Evolutionary conservation across 2,113 vertebrate species (phyloP), one percentile per base, ranked within the genome.

Genomic region (Anthoscopus minutus): DNA sequence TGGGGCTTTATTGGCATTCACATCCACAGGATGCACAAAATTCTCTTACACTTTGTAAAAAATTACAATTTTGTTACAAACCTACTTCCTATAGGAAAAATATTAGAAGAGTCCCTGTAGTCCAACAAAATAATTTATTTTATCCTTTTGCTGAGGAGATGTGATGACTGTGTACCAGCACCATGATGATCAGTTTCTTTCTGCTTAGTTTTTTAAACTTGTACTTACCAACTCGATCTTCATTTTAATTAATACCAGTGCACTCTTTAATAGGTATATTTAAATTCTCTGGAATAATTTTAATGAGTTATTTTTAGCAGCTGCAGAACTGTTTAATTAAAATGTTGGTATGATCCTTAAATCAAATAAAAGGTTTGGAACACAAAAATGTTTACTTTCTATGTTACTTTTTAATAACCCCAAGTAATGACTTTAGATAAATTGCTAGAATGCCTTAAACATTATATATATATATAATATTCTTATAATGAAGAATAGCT

Each of bases 321-420:
- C 30, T 91, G 95, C 71, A 93, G 86, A 81, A 73, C 45, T 66
- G 67, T 81, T 94, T 92, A 93, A 93, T 91, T 94, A 89, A 67
- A 96, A 67, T 70, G 21, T 86, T 93, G 81, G 17, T 53, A 15
- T 62, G 78, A 91, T 91, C 50, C 53, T 83, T 87, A 85, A 57
- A 85, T 83, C 83, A 94, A 92, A 71, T 72, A 86, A 69, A 35
- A 18, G 21, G 2, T 70, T 95, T 91, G 73, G 31, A 91, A 92
- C 35, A 66, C 9, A 50, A 33, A 44, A 90, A 28, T 76, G 19
- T 90, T 88, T 96, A 67, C 60, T 86, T 92, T 78, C 27, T 74
- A 24, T 66, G 51, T 25, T 51, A 40, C 56, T 84, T 85, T 94
- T 91, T 89, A 84, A 62, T 53, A 89, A 56, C 12, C 6, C 45